A percentile compares a stretch with the other conserved stretches of the same genome.
Conservation (phyloP, 2,888 invertebrate species). For the Amitus sp. region DNA sequence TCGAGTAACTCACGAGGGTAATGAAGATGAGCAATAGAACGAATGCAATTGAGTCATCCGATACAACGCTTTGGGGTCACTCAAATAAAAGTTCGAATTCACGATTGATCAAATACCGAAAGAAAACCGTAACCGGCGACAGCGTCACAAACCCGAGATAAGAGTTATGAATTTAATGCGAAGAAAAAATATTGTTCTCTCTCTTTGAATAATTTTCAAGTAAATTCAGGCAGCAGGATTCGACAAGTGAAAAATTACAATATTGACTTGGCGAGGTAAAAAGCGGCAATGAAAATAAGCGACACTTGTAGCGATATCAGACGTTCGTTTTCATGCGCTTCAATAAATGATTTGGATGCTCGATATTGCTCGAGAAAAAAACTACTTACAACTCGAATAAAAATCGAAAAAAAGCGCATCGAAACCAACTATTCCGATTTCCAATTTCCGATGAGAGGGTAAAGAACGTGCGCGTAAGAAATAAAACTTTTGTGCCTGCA, state of each 20-base stretch:
- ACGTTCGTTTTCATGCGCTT: neutral
- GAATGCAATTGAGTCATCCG: neutral
- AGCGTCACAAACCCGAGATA: neutral
- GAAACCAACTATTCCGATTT: no score
- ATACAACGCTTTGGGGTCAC: neutral
- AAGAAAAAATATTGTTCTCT: neutral
- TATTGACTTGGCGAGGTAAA: neutral
- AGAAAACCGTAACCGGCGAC: neutral
- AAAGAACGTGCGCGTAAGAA: no score
- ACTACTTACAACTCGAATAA: no score
- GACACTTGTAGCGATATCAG: constrained; percentile 1
- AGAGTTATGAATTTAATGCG: neutral
- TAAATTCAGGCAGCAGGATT: neutral
- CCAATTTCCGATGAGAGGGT: no score
- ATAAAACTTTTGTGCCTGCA: no score
- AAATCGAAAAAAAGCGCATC: neutral
- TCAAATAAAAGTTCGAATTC: neutral
- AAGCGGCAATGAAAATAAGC: constrained; percentile 1
- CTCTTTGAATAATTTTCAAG: neutral
- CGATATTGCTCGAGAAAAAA: no score
- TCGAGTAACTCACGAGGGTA: no score
- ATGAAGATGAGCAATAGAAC: constrained; percentile 5
- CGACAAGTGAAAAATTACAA: constrained; percentile 1
- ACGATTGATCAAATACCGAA: neutral
- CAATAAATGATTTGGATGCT: no score